Evolutionary conservation across 2,797 vertebrate genomes (phyloP), one percentile per base, ranked within the genome.

Genomic region (Podarcis siculus): DNA sequence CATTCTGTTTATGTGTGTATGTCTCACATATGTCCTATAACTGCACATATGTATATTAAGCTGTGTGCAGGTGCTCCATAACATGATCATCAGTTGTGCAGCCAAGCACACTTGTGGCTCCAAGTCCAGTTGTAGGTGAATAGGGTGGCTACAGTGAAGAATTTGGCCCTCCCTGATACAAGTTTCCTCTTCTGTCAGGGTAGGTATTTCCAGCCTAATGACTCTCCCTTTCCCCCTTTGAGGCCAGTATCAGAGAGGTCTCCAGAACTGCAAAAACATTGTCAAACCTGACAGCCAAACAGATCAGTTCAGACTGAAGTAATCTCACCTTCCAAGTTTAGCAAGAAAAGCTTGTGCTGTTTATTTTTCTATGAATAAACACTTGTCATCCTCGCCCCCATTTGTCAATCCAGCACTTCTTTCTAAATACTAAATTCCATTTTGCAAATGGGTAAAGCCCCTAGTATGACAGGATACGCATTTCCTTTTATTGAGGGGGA

Each of bases 341-440:
- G n/a, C 39, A 76, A 89, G 71, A 49, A 72, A 72, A 37, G 61
- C 39, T 85, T 81, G 25, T 3, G 7, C 5, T 69, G 42, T 49
- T 89, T 79, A 45, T 72, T 85, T 30, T 67, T 76, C 39, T 76
- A n/a, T 58, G 58, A 81, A 75, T 88, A 83, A 83, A 83, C 19
- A 67, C 8, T 67, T 82, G 58, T 76, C 39, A n/a, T 45, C 71
- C 77, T 37, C 25, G 17, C 45, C 19, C 30, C 66, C 30, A 61
- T 64, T 73, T 73, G 69, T 81, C 69, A 87, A 42, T 64, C 30
- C 35, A 10, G 8, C 42, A 42, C 66, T 75, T 75, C 73, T 66
- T 30, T 45, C 19, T n/a, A 35, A 80, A 19, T 66, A 49, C 71
- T 30, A 81, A 72, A 85, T 81, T 81, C 83, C 39, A 79, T 86